Conservation (phyloP, 1,140 invertebrate genomes). For the Drosophila sucinea region DNA sequence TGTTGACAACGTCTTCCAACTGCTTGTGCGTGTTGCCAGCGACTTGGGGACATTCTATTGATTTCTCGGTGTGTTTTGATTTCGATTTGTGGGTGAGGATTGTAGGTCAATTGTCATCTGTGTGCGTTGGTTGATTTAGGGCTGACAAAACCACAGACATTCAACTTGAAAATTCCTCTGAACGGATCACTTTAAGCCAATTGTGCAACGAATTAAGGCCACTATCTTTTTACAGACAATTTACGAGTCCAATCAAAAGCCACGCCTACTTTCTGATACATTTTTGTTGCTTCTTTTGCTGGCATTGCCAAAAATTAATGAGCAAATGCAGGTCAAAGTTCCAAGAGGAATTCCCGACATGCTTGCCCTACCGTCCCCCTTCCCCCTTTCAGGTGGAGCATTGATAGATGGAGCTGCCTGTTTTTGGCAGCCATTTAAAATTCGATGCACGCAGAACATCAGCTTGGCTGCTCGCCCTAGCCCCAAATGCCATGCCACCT, state of each 20-base stretch:
- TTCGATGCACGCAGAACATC: conserved; percentile 58
- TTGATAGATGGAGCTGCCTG: conserved; percentile 59
- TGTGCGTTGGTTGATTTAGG: conserved; percentile 18
- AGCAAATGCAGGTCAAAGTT: conserved; percentile 48
- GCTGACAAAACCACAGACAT: conserved; percentile 28
- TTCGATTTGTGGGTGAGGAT: conserved; percentile 41
- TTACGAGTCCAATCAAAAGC: neutral
- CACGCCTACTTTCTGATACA: neutral
- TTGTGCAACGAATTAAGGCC: conserved; percentile 36
- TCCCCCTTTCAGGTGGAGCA: neutral
- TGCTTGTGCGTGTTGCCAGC: neutral
- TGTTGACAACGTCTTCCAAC: conserved; percentile 33
- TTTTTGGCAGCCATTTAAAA: conserved; percentile 64
- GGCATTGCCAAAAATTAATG: conserved; percentile 49
- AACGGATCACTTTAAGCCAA: conserved; percentile 34
- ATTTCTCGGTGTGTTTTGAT: conserved; percentile 38
- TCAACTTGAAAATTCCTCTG: neutral
- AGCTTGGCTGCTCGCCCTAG: conserved; percentile 22
- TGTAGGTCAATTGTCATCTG: conserved; percentile 45
- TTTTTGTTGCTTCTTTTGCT: conserved; percentile 2
- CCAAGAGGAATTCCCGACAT: neutral
- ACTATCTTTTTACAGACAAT: neutral
- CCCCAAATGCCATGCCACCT: conserved; percentile 8
- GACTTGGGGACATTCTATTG: conserved; percentile 22
- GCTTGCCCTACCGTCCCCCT: neutral